phyloP scores from a whole-genome alignment of 2,797 vertebrate species.

The Nothura maculosa region DNA sequence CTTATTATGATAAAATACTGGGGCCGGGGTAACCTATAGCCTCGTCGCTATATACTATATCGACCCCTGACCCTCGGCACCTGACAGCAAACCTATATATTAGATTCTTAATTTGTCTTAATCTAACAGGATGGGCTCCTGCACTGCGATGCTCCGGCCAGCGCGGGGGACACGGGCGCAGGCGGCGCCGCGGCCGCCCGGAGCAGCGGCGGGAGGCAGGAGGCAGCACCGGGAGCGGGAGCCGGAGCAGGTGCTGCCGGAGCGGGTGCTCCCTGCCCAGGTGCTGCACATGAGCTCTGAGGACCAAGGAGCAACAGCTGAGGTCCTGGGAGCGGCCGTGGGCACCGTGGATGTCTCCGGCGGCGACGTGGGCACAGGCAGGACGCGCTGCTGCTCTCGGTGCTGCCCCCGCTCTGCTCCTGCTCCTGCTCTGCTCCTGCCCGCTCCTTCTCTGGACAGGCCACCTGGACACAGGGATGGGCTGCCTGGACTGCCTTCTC shows the following conservation, averaged over 20 bases:
- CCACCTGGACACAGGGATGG: conserved; percentile 84
- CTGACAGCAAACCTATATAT: conserved; percentile 79
- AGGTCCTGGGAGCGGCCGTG: no score
- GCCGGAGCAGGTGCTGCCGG: no score
- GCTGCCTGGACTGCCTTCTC: no score
- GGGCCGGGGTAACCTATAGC: conserved; percentile 79
- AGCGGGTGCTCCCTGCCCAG: no score
- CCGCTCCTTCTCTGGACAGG: conserved; percentile 65
- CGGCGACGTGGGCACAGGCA: no score
- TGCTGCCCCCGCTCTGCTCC: conserved; percentile 30
- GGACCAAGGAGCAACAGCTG: no score
- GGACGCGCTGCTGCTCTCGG: conserved; percentile 75
- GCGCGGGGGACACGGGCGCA: no score
- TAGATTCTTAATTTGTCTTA: conserved; percentile 83
- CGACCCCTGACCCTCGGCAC: conserved; percentile 79
- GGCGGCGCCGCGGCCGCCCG: no score
- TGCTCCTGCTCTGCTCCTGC: not conserved
- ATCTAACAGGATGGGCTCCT: conserved; percentile 77
- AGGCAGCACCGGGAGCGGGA: no score
- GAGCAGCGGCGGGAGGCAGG: no score
- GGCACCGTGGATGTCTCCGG: no score
- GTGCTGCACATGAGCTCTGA: no score
- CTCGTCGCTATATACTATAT: conserved; percentile 79
- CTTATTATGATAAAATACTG: conserved; percentile 87
- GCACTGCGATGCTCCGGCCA: not conserved